Evolutionary conservation across 2,797 vertebrate species (phyloP).

Genomic region (Brachyalestes nurse): DNA sequence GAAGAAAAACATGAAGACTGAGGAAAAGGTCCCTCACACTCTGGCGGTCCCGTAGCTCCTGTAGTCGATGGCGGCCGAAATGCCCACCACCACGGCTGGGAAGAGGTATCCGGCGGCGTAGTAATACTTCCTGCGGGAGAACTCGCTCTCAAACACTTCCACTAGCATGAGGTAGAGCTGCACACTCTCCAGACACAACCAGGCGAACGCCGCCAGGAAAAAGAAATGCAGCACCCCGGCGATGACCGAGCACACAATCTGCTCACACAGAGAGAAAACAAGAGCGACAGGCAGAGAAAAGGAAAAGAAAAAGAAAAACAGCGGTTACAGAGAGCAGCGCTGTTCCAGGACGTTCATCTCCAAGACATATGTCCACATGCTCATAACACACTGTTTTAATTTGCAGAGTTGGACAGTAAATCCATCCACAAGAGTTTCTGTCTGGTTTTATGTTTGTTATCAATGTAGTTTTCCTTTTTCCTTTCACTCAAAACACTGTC

Average conservation of each 20-base stretch:
- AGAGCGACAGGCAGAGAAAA: not conserved
- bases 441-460: not conserved
- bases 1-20: constrained; percentile 84
- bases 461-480: not conserved
- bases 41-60: constrained; percentile 94
- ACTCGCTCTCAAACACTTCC: constrained; percentile 99
- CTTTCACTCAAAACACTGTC: constrained; percentile 12
- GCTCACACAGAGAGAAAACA: constrained; percentile 56
- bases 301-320: not conserved
- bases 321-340: constrained; percentile 23
- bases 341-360: constrained; percentile 9
- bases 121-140: constrained; percentile 98
- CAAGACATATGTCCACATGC: constrained; percentile 13
- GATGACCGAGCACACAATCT: constrained; percentile 98
- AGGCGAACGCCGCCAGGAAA: constrained; percentile 97
- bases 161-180: constrained; percentile 99
- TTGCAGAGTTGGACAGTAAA: not conserved
- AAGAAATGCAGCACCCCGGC: constrained; percentile 98
- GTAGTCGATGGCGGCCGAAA: constrained; percentile 96
- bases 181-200: constrained; percentile 98
- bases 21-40: constrained; percentile 90
- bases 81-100: constrained; percentile 94
- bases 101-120: constrained; percentile 97
- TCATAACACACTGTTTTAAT: constrained; percentile 25
- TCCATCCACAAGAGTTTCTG: not conserved